These are phyloP conservation scores for Pelmatolapia mariae DNA, from an alignment of 2,113 vertebrate genomes.

Conservation along the genomic window DNA sequence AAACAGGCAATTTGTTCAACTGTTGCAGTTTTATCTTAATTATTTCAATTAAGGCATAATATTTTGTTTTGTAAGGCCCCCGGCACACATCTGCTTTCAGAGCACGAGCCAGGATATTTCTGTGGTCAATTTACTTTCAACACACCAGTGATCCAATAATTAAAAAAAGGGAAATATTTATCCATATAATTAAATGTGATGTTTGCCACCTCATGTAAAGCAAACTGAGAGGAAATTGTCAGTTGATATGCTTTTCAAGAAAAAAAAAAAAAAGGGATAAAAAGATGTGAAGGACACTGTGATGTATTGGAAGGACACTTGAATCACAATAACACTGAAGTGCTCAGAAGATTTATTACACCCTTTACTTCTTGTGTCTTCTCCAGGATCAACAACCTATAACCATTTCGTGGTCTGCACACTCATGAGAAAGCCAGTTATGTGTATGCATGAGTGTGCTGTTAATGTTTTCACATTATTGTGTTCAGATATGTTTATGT, in stretches of 20 bases:
- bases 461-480: neutral
- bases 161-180: neutral
- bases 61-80: neutral
- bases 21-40: neutral
- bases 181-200: neutral
- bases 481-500: neutral
- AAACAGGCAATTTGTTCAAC: neutral
- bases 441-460: neutral
- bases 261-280: neutral
- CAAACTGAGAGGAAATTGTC: neutral
- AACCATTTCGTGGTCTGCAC: neutral
- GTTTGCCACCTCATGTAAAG: neutral
- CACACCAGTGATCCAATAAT: neutral
- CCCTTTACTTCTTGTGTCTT: neutral
- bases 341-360: constrained; percentile 2
- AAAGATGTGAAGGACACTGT: neutral
- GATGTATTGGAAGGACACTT: neutral
- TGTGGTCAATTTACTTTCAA: neutral
- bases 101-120: neutral
- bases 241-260: neutral
- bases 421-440: neutral
- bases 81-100: neutral
- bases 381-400: neutral
- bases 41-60: neutral
- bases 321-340: neutral